Conservation (phyloP, 2,888 invertebrate genomes). For the Sepioteuthis lessoniana region DNA sequence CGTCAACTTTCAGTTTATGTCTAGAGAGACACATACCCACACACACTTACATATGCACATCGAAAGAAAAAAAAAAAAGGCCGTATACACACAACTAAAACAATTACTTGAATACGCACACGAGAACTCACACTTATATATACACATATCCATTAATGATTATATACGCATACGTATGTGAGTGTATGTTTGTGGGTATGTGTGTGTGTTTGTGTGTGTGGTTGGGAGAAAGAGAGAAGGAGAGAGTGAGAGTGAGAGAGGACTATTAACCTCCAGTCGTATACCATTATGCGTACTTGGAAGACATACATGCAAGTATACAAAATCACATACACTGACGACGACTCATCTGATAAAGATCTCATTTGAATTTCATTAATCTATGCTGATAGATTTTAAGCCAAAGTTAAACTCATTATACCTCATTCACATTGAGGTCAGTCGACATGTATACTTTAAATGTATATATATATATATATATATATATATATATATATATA, state of each 20-base stretch:
- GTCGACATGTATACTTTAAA: no score
- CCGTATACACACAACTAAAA: not conserved
- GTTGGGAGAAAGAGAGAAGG: not conserved
- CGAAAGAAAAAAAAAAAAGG: no score
- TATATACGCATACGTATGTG: not conserved
- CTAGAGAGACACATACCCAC: not conserved
- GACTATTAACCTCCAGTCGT: not conserved
- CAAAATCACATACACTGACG: not conserved
- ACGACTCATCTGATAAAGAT: not conserved
- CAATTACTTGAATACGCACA: not conserved
- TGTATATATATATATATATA: no score
- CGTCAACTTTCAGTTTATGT: not conserved
- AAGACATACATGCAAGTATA: not conserved
- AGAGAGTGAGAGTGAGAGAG: not conserved
- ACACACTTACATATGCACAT: not conserved
- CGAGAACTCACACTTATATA: not conserved
- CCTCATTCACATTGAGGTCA: no score
- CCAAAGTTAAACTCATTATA: no score
- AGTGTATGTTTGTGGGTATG: not conserved
- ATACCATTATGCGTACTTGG: not conserved
- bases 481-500: no score
- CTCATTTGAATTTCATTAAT: no score
- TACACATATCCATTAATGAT: not conserved
- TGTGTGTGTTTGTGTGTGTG: not conserved
- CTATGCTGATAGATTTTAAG: no score